Conservation (phyloP, 1,140 invertebrate species). For the Holcopasites calliopsidis region DNA sequence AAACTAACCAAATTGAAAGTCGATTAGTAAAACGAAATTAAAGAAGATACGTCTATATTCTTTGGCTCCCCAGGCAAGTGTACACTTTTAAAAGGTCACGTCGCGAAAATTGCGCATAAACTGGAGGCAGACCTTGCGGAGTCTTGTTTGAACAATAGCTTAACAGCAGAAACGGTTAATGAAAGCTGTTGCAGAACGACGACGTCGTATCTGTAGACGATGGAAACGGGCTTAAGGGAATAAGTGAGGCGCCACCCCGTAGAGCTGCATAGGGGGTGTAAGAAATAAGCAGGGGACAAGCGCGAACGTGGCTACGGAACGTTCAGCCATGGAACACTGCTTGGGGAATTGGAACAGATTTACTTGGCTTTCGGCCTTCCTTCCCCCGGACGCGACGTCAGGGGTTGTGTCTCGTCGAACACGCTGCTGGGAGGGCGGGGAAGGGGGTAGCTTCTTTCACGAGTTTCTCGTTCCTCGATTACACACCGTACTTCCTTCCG, state of each 20-base stretch:
- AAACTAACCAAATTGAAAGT: too few species aligned
- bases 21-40: too few species aligned
- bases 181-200: slow-evolving; percentile 19
- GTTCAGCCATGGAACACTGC: slow-evolving; percentile 30
- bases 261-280: slow-evolving; percentile 1
- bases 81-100: background rate
- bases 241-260: slow-evolving; percentile 20
- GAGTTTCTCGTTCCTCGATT: slow-evolving; percentile 36
- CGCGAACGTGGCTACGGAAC: slow-evolving; percentile 39
- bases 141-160: slow-evolving; percentile 15
- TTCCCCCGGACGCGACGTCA: background rate
- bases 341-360: slow-evolving; percentile 60
- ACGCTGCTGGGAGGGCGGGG: background rate
- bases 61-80: too few species aligned
- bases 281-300: slow-evolving; percentile 54
- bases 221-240: slow-evolving; percentile 42
- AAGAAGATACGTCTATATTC: too few species aligned
- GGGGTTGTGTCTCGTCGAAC: slow-evolving; percentile 11
- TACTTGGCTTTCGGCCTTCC: slow-evolving; percentile 51
- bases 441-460: slow-evolving; percentile 38
- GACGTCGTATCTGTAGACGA: slow-evolving; percentile 16
- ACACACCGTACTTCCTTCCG: background rate
- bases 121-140: background rate
- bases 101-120: background rate
- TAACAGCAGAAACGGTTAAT: slow-evolving; percentile 34